Evolutionary conservation across 2,888 invertebrate genomes (phyloP).

Genomic region (Leucoptera coffeella): DNA sequence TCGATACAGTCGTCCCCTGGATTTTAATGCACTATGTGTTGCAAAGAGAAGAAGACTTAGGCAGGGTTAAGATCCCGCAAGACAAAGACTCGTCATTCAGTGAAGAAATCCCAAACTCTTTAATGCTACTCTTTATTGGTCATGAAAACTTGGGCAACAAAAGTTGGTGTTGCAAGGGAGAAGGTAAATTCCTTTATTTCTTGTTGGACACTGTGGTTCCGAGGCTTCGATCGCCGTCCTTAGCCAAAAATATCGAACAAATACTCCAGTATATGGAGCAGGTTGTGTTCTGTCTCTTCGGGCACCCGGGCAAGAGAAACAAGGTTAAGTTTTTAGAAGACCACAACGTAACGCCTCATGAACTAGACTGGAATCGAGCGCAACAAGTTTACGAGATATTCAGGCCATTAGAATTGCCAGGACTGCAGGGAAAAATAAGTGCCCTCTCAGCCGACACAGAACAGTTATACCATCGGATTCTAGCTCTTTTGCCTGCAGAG

Average conservation of each 20-base stretch:
- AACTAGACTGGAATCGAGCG: slow-evolving; percentile 67
- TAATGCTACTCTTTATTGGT: slow-evolving; percentile 72
- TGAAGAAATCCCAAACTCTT: slow-evolving; percentile 63
- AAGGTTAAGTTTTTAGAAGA: slow-evolving; percentile 59
- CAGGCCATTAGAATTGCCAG: slow-evolving; percentile 71
- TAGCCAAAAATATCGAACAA: slow-evolving; percentile 59
- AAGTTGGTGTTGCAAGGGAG: slow-evolving; percentile 72
- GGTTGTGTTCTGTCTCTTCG: slow-evolving; percentile 75
- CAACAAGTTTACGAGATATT: slow-evolving; percentile 76
- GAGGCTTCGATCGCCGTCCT: slow-evolving; percentile 58
- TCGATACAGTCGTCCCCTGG: slow-evolving; percentile 74
- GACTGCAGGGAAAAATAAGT: slow-evolving; percentile 67
- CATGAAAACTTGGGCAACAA: slow-evolving; percentile 76
- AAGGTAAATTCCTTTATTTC: slow-evolving; percentile 73
- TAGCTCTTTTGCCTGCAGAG: slow-evolving; percentile 61
- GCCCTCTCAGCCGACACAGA: slow-evolving; percentile 82
- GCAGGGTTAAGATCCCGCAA: slow-evolving; percentile 41
- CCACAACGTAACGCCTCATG: slow-evolving; percentile 66
- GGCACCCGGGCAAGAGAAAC: slow-evolving; percentile 68
- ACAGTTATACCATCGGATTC: slow-evolving; percentile 63
- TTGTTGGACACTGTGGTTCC: slow-evolving; percentile 70
- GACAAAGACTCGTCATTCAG: slow-evolving; percentile 30
- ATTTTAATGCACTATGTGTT: slow-evolving; percentile 76
- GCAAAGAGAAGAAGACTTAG: slow-evolving; percentile 65
- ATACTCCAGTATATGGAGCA: slow-evolving; percentile 80